These are phyloP conservation scores for Phenacoccus solenopsis DNA, from an alignment of 1,140 invertebrate genomes.

Conservation along the genomic window DNA sequence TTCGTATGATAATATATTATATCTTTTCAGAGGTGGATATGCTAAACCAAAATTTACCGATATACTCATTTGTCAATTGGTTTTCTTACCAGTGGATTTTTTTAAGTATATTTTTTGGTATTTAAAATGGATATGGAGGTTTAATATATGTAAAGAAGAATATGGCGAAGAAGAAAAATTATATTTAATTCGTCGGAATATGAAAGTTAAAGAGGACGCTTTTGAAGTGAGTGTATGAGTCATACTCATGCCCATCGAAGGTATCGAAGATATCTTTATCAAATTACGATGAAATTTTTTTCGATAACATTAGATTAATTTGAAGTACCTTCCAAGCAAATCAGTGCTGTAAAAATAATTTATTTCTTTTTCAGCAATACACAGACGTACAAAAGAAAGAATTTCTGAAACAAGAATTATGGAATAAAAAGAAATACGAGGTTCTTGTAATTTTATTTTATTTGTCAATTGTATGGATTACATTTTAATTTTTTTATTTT, in stretches of 20 bases:
- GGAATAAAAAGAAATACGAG: conserved; percentile 65
- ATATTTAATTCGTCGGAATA: conserved; percentile 20
- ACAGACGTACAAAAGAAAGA: conserved; percentile 61
- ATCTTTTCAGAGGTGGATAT: conserved; percentile 56
- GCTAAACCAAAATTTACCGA: conserved; percentile 29
- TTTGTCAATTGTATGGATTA: neutral
- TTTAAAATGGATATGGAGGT: conserved; percentile 19
- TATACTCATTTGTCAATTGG: conserved; percentile 19
- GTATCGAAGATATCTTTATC: too few relatives aligned
- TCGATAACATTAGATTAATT: neutral
- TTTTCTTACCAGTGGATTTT: conserved; percentile 20
- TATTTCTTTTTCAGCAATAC: conserved; percentile 39
- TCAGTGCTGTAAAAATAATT: too few relatives aligned
- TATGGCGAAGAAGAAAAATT: conserved; percentile 22
- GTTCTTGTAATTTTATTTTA: conserved; percentile 29
- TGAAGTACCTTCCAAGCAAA: neutral
- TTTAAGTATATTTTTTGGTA: conserved; percentile 21
- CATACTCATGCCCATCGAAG: too few relatives aligned
- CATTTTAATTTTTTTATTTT: neutral
- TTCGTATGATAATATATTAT: neutral
- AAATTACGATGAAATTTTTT: too few relatives aligned
- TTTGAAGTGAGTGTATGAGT: conserved; percentile 22
- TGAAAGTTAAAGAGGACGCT: conserved; percentile 18
- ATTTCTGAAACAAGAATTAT: conserved; percentile 60
- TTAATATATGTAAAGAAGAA: conserved; percentile 21